These are phyloP conservation scores for Trissolcus brochymenae DNA, from an alignment of 2,888 invertebrate genomes.

Conservation along the genomic window DNA sequence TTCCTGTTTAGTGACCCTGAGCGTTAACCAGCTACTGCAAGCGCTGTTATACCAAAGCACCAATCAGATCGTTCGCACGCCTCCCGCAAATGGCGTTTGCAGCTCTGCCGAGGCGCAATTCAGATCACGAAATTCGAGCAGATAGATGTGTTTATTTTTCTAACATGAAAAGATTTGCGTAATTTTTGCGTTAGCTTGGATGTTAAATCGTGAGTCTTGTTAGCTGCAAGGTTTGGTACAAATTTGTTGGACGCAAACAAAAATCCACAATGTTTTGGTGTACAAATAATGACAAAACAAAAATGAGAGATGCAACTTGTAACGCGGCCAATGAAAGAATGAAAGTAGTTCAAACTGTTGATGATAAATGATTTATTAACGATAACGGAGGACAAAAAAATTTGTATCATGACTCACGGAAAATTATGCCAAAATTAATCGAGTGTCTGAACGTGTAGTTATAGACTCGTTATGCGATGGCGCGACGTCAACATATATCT, in stretches of 20 bases:
- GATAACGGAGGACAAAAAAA: slow-evolving; percentile 10
- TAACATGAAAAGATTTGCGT: slow-evolving; percentile 47
- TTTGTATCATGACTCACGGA: slow-evolving; percentile 52
- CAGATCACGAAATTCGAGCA: slow-evolving; percentile 42
- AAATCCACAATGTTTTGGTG: slow-evolving; percentile 18
- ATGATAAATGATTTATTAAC: slow-evolving; percentile 24
- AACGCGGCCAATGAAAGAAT: not conserved
- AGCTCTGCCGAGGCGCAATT: slow-evolving; percentile 24
- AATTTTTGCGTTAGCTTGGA: slow-evolving; percentile 57
- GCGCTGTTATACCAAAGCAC: slow-evolving; percentile 54
- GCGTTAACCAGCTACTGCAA: slow-evolving; percentile 50
- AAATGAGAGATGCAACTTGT: slow-evolving; percentile 2
- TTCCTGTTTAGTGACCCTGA: slow-evolving; percentile 45
- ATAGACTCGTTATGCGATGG: slow-evolving; percentile 45
- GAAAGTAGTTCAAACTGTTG: slow-evolving; percentile 25
- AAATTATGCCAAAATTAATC: slow-evolving; percentile 48
- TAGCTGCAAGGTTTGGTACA: slow-evolving; percentile 49
- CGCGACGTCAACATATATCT: slow-evolving; percentile 46
- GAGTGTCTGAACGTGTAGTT: slow-evolving; percentile 57
- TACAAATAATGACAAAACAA: slow-evolving; percentile 8
- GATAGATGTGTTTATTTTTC: slow-evolving; percentile 58
- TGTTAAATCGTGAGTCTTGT: slow-evolving; percentile 49
- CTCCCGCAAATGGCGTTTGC: slow-evolving; percentile 28
- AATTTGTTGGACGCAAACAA: slow-evolving; percentile 20
- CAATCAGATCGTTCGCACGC: slow-evolving; percentile 14